phyloP scores from a whole-genome alignment of 2,797 vertebrate genomes.

The Bucorvus abyssinicus region DNA sequence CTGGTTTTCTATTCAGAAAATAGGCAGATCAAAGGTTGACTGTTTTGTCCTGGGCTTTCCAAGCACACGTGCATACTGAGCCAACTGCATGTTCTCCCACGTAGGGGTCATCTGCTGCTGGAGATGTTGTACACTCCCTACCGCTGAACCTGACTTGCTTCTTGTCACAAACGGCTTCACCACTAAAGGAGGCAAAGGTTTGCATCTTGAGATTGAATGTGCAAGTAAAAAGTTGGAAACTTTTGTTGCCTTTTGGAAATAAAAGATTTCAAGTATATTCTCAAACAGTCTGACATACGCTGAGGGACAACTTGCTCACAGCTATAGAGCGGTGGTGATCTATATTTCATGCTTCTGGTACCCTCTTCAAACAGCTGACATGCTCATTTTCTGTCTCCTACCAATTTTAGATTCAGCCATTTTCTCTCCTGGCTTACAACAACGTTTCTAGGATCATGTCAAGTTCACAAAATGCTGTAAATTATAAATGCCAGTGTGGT shows the following conservation, averaged over 20 bases:
- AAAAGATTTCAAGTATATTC: neutral
- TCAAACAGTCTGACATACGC: neutral
- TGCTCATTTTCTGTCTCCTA: neutral
- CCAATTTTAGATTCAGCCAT: neutral
- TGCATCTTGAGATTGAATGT: neutral
- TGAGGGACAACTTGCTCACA: neutral
- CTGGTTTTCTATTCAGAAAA: neutral
- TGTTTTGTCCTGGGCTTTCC: neutral
- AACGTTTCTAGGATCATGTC: neutral
- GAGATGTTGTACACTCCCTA: neutral
- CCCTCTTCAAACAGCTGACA: neutral
- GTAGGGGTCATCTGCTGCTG: neutral
- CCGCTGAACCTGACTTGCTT: neutral
- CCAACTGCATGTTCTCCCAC: fast-evolving
- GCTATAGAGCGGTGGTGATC: neutral
- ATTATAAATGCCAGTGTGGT: neutral
- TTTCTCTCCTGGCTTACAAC: neutral
- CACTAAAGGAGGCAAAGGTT: neutral
- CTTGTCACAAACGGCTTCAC: neutral
- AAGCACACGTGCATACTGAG: neutral
- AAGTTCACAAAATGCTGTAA: neutral
- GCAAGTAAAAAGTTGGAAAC: neutral
- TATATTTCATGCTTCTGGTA: slow-evolving; percentile 4
- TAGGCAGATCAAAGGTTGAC: neutral
- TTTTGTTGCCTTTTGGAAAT: neutral